phyloP scores from a whole-genome alignment of 2,113 vertebrate species.

The Pycnonotus jocosus region DNA sequence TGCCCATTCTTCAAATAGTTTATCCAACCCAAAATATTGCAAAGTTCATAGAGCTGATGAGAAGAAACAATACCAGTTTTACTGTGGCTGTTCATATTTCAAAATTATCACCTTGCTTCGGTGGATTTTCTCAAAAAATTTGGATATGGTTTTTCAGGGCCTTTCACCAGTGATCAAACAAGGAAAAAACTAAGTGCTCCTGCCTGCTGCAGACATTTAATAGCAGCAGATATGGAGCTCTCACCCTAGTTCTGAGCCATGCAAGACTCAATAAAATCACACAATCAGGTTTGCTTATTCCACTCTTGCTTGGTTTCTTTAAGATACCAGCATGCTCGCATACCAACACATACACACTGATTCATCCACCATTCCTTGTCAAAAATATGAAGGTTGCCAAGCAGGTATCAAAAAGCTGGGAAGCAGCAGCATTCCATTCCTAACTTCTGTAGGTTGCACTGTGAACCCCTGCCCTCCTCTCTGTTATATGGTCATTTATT shows the following conservation, averaged over 20 bases:
- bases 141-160: background rate
- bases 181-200: background rate
- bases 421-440: background rate
- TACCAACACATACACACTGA: background rate
- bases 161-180: background rate
- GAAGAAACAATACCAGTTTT: background rate
- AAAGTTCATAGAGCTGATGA: background rate
- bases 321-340: background rate
- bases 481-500: background rate
- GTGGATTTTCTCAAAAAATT: background rate
- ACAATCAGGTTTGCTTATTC: background rate
- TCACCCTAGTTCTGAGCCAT: background rate
- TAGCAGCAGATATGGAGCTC: background rate
- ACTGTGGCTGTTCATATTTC: background rate
- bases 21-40: background rate
- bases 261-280: background rate
- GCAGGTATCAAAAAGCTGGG: background rate
- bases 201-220: background rate
- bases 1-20: background rate
- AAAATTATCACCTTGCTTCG: background rate
- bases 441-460: background rate
- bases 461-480: background rate
- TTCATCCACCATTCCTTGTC: background rate
- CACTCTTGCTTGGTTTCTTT: background rate
- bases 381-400: background rate